phyloP scores from a whole-genome alignment of 1,140 invertebrate species.

The Hypothenemus hampei region DNA sequence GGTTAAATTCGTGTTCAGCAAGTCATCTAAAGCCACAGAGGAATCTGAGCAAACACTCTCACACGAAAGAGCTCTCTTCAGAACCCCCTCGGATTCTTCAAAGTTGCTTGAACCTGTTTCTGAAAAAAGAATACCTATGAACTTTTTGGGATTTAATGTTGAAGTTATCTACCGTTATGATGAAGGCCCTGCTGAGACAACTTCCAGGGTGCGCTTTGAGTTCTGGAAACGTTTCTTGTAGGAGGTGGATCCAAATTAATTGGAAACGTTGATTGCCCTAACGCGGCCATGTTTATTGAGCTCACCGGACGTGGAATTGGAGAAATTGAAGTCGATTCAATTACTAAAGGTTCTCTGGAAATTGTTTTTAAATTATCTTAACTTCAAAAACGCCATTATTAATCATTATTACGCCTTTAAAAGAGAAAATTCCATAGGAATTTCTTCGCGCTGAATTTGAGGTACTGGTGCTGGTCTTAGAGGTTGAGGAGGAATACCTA shows the following conservation, averaged over 20 bases:
- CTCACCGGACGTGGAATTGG: conserved; percentile 42
- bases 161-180: no score
- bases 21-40: conserved; percentile 64
- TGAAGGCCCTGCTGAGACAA: conserved; percentile 5
- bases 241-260: conserved; percentile 38
- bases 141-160: neutral
- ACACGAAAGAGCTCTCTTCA: conserved; percentile 70
- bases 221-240: conserved; percentile 14
- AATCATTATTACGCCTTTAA: neutral
- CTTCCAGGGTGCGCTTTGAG: conserved; percentile 20
- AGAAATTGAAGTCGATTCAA: conserved; percentile 37
- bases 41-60: conserved; percentile 80
- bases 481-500: conserved; percentile 45
- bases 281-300: conserved; percentile 38
- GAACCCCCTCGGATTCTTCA: conserved; percentile 31
- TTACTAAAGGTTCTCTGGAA: neutral
- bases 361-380: neutral
- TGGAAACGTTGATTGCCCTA: conserved; percentile 37
- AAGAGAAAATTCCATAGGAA: no score
- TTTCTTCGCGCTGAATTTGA: no score
- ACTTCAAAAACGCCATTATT: neutral
- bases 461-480: conserved; percentile 47
- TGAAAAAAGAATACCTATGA: no score
- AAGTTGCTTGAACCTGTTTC: neutral
- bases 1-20: conserved; percentile 66